Evolutionary conservation across 1,140 invertebrate species (phyloP).

Genomic region (Lasaia peninsularis): DNA sequence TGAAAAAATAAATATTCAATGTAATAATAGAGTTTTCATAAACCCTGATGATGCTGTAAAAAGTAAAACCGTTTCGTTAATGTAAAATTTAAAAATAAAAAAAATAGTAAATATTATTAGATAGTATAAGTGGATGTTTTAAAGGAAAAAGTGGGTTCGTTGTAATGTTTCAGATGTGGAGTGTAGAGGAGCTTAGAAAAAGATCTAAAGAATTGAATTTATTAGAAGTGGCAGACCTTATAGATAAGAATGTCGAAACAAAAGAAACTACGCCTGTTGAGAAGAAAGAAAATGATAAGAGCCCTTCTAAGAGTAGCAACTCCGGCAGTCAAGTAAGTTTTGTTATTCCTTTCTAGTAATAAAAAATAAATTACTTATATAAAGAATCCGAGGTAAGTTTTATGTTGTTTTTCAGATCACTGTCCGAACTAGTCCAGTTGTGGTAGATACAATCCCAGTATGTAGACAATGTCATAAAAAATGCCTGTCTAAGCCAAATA

Average conservation of each 20-base stretch:
- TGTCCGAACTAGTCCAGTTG: slow-evolving; percentile 81
- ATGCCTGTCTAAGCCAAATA: slow-evolving; percentile 79
- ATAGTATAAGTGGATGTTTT: too few species aligned
- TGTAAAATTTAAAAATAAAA: too few species aligned
- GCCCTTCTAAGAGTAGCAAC: slow-evolving; percentile 84
- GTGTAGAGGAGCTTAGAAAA: slow-evolving; percentile 81
- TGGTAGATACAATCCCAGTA: slow-evolving; percentile 81
- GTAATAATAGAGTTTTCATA: too few species aligned
- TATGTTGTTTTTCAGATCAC: slow-evolving; percentile 78
- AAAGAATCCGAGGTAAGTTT: background rate
- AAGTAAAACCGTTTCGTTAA: too few species aligned
- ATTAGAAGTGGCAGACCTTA: slow-evolving; percentile 69
- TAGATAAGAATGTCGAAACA: slow-evolving; percentile 42
- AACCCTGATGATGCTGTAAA: too few species aligned
- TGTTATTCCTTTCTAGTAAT: background rate
- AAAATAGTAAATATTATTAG: too few species aligned
- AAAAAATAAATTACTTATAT: background rate
- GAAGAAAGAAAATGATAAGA: slow-evolving; percentile 78
- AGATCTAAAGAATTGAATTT: slow-evolving; percentile 82
- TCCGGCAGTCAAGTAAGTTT: slow-evolving; percentile 83
- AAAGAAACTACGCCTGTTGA: slow-evolving; percentile 46
- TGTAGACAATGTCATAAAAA: slow-evolving; percentile 86
- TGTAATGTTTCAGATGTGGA: slow-evolving; percentile 79
- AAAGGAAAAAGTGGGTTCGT: too few species aligned
- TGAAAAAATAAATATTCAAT: too few species aligned